Base-by-base conservation (phyloP, 2,888 invertebrate species). In the Hyposoter dolosus region DNA sequence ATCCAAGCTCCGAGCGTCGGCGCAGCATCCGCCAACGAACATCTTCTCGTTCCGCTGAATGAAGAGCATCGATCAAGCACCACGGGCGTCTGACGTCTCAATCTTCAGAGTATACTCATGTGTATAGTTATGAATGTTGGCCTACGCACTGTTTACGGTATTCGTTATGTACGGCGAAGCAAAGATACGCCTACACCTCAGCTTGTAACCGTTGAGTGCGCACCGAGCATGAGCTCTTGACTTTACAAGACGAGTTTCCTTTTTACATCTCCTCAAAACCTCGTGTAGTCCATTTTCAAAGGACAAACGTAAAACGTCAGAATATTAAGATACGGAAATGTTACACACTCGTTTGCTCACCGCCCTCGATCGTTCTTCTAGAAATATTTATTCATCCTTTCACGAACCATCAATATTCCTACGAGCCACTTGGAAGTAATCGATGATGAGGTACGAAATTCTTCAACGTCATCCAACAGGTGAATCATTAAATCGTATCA, bases 21-120 rank as follows among this genome's bases (percentile, higher is more conserved):
- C 87, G 90, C 89, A 90, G 90, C 91, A 90, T 90, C 91, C 89
- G 89, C 91, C 88, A 91, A 90, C 88, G 88, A 90, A 90, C 90
- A 91, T 91, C 92, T 92, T 91, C 92, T 92, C 91, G 91, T 92
- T 91, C 88, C 90, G 89, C 90, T 92, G 92, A 93, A 93, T 93
- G 92, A 91, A 88, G 86, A 85, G 91, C 93, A 94, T 93, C 92
- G 92, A 93, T 94, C 93, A 93, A 92, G 92, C 93, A 89, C 93
- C 91, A 88, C 93, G 91, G 93, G 93, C 92, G 93, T 92, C 90
- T 92, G 94, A 94, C 93, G 92, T 94, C 94, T 94, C 93, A 94
- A 94, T 94, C 91, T 93, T 89, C 91, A 89, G 83, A 91, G 92
- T 89, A 87, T 89, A 91, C 91, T 89, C 91, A 89, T 89, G 91